Percentiles rank a stretch among this genome's conserved stretches.
phyloP scores from a whole-genome alignment of 2,113 vertebrate species.

The Microcebus jonahi region DNA sequence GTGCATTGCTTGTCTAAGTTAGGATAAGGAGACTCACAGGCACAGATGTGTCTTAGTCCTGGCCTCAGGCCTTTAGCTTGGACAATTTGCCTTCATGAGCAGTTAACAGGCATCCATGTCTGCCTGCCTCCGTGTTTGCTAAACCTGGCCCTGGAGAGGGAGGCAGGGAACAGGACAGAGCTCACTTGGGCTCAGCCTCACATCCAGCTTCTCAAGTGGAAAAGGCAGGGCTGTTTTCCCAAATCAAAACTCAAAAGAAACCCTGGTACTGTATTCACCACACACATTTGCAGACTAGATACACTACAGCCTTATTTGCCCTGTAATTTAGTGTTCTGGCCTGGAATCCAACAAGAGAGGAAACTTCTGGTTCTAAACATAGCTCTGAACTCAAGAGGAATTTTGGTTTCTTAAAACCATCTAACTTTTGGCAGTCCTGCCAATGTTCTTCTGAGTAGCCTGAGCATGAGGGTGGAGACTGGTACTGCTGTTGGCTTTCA shows the following conservation, averaged over 20 bases:
- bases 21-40: background rate
- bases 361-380: constrained; percentile 71
- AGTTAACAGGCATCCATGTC: background rate
- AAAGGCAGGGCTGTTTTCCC: background rate
- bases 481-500: background rate
- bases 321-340: constrained; percentile 56
- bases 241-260: constrained; percentile 18
- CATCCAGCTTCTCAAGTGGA: background rate
- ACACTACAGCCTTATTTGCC: background rate
- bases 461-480: background rate
- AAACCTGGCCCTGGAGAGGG: background rate
- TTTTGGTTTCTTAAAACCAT: constrained; percentile 54
- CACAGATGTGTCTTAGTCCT: background rate
- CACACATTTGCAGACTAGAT: background rate
- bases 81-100: background rate
- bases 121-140: constrained; percentile 1
- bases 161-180: background rate
- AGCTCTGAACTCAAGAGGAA: constrained; percentile 39
- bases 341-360: constrained; percentile 52
- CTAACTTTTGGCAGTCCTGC: constrained; percentile 29
- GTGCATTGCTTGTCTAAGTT: background rate
- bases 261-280: background rate
- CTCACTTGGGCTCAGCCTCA: background rate
- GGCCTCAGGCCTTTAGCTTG: background rate
- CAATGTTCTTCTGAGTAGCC: background rate